These are phyloP conservation scores for Orchesellides sinensis DNA, from an alignment of 2,888 invertebrate genomes.

Conservation along the genomic window DNA sequence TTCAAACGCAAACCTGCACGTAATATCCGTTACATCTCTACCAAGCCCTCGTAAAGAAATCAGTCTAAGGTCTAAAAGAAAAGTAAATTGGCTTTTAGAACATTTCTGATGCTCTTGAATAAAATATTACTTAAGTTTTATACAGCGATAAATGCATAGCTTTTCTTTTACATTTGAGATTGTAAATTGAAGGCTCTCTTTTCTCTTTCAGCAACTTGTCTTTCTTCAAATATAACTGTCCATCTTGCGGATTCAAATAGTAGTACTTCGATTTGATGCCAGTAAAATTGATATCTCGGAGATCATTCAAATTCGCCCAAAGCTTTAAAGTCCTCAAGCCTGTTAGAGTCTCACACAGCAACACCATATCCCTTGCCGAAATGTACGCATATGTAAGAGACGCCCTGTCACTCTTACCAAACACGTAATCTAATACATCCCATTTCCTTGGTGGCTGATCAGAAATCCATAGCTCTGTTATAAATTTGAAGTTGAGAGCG, in stretches of 20 bases:
- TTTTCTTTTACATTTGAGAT: neutral
- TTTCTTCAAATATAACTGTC: slow-evolving; percentile 24
- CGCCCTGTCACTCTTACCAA: slow-evolving; percentile 23
- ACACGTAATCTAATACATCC: slow-evolving; percentile 31
- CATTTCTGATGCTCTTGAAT: too few species aligned
- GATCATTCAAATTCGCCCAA: slow-evolving; percentile 62
- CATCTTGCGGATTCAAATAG: slow-evolving; percentile 9
- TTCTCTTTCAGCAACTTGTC: neutral
- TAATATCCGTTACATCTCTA: slow-evolving; percentile 52
- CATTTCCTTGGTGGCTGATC: slow-evolving; percentile 23
- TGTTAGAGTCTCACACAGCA: slow-evolving; percentile 45
- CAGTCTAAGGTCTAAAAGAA: slow-evolving; percentile 38
- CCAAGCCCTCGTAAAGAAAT: slow-evolving; percentile 63
- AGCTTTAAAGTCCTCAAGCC: slow-evolving; percentile 48
- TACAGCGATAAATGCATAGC: too few species aligned
- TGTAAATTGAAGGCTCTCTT: slow-evolving; percentile 2
- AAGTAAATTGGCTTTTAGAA: too few species aligned
- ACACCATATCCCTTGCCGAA: slow-evolving; percentile 38
- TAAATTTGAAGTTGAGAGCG: slow-evolving; percentile 35
- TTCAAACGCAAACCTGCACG: slow-evolving; percentile 61
- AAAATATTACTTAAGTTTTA: too few species aligned
- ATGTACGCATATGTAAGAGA: slow-evolving; percentile 45
- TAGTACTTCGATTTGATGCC: slow-evolving; percentile 47
- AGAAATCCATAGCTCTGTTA: slow-evolving; percentile 47
- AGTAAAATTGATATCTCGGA: slow-evolving; percentile 67